phyloP scores from a whole-genome alignment of 2,888 invertebrate species.

The Tiphia femorata region DNA sequence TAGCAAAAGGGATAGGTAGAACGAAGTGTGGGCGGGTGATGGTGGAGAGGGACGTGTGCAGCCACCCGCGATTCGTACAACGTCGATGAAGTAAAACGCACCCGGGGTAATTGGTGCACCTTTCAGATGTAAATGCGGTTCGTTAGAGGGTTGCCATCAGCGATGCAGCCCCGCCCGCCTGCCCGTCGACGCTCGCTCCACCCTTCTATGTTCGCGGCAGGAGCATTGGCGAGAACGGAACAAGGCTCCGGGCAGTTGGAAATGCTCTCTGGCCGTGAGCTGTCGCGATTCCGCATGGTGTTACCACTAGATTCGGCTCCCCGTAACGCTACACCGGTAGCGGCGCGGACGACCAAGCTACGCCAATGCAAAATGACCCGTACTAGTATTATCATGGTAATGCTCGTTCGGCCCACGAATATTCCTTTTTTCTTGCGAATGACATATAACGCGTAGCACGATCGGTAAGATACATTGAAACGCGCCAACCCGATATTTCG shows the following conservation, averaged over 20 bases:
- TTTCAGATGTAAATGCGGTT: conserved; percentile 66
- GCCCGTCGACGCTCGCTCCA: conserved; percentile 4
- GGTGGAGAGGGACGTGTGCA: conserved; percentile 9
- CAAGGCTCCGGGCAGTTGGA: conserved; percentile 44
- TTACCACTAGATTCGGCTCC: conserved; percentile 15
- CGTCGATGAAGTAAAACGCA: conserved; percentile 58
- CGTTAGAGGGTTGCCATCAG: conserved; percentile 57
- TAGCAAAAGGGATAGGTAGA: not conserved
- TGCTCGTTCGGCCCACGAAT: not conserved
- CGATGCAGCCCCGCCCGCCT: conserved; percentile 46
- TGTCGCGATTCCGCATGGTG: conserved; percentile 1
- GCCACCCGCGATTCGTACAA: conserved; percentile 26
- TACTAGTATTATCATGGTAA: conserved; percentile 32
- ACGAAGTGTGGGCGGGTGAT: not conserved
- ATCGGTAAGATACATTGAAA: too few species aligned
- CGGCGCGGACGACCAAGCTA: conserved; percentile 9
- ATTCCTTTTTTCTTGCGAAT: not conserved
- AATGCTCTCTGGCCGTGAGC: conserved; percentile 29
- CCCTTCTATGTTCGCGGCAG: conserved; percentile 26
- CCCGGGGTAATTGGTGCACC: conserved; percentile 60
- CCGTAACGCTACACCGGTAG: conserved; percentile 3
- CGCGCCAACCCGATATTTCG: not conserved
- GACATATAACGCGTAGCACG: too few species aligned
- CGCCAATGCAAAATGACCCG: conserved; percentile 26
- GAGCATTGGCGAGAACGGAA: conserved; percentile 19